Conservation (phyloP, 2,888 invertebrate genomes). For the Tinea semifulvella region DNA sequence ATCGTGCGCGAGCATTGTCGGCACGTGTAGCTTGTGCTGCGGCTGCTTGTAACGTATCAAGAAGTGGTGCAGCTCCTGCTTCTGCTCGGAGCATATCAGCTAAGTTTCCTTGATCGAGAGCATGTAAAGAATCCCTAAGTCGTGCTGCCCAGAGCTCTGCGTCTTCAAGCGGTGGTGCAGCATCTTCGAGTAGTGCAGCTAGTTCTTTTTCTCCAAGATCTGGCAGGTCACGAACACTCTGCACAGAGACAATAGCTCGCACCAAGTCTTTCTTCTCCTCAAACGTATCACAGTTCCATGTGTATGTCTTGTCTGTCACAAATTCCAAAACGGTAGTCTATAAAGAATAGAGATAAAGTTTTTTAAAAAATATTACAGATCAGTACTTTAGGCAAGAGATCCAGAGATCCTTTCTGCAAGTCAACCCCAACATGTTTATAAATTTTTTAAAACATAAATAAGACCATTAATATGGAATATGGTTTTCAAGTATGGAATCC, state of each 20-base stretch:
- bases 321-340: background rate
- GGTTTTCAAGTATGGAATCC: too few species aligned
- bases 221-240: too few species aligned
- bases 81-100: background rate
- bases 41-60: background rate
- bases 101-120: background rate
- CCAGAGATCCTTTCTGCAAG: too few species aligned
- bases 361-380: background rate
- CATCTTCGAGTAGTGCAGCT: background rate
- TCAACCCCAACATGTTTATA: too few species aligned
- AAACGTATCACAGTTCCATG: background rate
- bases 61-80: background rate
- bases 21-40: background rate
- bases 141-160: background rate
- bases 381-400: too few species aligned
- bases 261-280: background rate
- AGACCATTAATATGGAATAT: too few species aligned
- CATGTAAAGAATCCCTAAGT: background rate
- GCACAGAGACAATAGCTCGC: background rate
- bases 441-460: too few species aligned
- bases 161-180: background rate
- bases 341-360: background rate
- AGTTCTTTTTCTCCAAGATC: background rate
- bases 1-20: background rate
- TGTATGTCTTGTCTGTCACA: background rate